Conservation (phyloP, 2,888 invertebrate genomes). For the Metalampra italica region DNA sequence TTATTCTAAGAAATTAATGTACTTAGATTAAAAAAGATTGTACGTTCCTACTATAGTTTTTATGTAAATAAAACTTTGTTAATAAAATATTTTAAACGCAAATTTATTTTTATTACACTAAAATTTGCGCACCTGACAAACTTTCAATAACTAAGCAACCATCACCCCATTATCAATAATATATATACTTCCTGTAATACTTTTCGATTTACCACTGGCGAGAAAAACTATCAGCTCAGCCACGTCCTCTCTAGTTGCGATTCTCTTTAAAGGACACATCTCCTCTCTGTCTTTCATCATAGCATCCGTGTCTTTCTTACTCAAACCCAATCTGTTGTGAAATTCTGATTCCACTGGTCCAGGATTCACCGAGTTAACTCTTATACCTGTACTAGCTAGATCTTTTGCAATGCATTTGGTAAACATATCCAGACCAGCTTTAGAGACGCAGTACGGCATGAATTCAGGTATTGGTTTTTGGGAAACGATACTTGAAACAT, state of each 20-base stretch:
- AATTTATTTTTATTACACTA: not conserved
- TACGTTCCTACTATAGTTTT: not conserved
- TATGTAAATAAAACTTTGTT: not conserved
- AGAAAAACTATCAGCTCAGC: conserved; percentile 15
- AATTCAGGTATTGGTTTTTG: not conserved
- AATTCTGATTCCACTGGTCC: conserved; percentile 77
- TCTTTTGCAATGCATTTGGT: conserved; percentile 83
- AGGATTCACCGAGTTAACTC: conserved; percentile 84
- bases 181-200: conserved; percentile 10
- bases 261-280: conserved; percentile 6
- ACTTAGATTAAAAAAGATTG: not conserved
- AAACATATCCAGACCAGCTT: conserved; percentile 85
- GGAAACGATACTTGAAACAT: conserved; percentile 18
- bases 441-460: conserved; percentile 80
- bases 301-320: not conserved
- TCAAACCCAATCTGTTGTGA: not conserved
- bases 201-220: conserved; percentile 15
- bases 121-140: not conserved
- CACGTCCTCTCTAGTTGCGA: conserved; percentile 12
- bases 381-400: conserved; percentile 72
- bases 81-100: too few species aligned
- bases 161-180: not conserved
- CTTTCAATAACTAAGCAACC: not conserved
- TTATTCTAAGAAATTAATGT: not conserved
- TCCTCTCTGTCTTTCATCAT: not conserved